Evolutionary conservation across 2,113 vertebrate species (phyloP).

Genomic region (Larimichthys crocea): DNA sequence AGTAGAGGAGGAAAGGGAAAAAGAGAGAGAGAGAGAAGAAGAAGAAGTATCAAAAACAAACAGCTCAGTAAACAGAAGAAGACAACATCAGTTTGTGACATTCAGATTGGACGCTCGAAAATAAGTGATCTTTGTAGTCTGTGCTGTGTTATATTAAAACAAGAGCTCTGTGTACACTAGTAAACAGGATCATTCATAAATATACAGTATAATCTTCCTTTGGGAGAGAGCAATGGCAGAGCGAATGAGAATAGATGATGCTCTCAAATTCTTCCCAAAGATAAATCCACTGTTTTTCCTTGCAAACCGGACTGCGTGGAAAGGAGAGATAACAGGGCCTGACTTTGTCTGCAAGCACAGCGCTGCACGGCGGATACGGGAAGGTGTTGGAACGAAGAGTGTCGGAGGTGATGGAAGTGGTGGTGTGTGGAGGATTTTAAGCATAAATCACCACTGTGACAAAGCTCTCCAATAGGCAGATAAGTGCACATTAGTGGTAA

Average conservation of each 20-base stretch:
- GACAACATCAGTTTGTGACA: conserved; percentile 15
- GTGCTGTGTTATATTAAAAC: conserved; percentile 54
- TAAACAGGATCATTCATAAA: conserved; percentile 77
- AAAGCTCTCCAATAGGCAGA: conserved; percentile 80
- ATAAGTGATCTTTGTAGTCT: conserved; percentile 48
- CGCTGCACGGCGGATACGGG: conserved; percentile 4
- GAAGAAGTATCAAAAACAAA: conserved; percentile 48
- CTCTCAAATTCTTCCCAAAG: conserved; percentile 67
- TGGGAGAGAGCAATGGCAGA: conserved; percentile 47
- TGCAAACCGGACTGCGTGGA: conserved; percentile 57
- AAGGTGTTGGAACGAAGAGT: conserved; percentile 64
- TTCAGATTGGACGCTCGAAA: conserved; percentile 49
- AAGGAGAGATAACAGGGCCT: conserved; percentile 67
- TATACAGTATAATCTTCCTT: conserved; percentile 50
- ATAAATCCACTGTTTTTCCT: conserved; percentile 65
- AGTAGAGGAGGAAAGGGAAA: background rate
- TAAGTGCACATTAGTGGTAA: conserved; percentile 82
- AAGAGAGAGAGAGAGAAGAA: conserved; percentile 7
- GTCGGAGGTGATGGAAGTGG: conserved; percentile 65
- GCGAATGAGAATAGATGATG: conserved; percentile 77
- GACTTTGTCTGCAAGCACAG: conserved; percentile 57
- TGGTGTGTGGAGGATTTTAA: conserved; percentile 67
- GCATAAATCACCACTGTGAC: conserved; percentile 81
- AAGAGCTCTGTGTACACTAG: conserved; percentile 46
- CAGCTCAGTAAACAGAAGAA: conserved; percentile 29